These are phyloP conservation scores for Prunella fulvescens DNA, from an alignment of 2,113 vertebrate genomes.

Conservation along the genomic window DNA sequence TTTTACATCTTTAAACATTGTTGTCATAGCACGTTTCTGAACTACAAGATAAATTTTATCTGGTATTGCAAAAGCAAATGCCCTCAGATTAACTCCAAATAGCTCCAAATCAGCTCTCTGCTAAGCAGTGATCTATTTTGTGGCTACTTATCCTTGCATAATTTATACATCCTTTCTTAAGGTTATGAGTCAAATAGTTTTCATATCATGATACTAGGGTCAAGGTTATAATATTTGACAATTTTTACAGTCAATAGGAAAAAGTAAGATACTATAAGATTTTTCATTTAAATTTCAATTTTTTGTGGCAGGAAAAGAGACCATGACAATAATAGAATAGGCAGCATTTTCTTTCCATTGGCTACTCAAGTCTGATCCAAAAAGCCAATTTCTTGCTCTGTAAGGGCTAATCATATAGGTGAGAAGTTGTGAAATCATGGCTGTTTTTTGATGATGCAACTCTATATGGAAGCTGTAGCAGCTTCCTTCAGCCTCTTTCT, in stretches of 20 bases:
- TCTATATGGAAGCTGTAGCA: background rate
- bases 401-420: background rate
- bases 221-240: background rate
- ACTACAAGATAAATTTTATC: background rate
- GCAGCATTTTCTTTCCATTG: background rate
- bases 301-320: background rate
- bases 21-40: background rate
- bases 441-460: background rate
- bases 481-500: background rate
- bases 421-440: background rate
- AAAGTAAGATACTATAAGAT: background rate
- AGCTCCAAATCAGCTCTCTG: background rate
- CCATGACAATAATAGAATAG: background rate
- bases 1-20: background rate
- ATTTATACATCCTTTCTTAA: background rate
- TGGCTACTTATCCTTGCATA: background rate
- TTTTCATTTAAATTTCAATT: background rate
- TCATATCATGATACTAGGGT: background rate
- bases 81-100: background rate
- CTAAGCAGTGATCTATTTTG: background rate
- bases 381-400: background rate
- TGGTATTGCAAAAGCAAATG: background rate
- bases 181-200: background rate
- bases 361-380: background rate
- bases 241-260: background rate